Evolutionary conservation across 2,888 invertebrate species (phyloP), one percentile per base, ranked within the genome.

Genomic region (Malacosoma neustria): DNA sequence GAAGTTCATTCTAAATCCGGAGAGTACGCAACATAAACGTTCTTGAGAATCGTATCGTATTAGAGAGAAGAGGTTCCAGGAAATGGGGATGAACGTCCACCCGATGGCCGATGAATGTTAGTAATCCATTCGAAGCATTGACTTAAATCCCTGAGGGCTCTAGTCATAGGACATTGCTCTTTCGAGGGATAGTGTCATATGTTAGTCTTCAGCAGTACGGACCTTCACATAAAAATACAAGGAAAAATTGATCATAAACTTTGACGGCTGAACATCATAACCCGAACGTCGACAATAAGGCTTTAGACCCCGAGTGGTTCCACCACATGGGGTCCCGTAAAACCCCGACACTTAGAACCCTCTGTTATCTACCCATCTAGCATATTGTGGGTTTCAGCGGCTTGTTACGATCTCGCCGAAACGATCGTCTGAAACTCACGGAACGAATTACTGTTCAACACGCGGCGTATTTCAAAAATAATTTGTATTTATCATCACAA

Each of bases 351-450:
- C 69, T 77, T 71, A 69, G 65, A 56, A 60, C 51, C 59, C 60
- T 51, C 54, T 58, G 77, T 79, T 80, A 79, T 79, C 80, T 74
- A 63, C 68, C 73, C 74, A 76, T 81, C 80, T 66, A 63, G 66
- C 80, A 72, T 80, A 76, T 79, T 81, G 80, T 77, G 75, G 66
- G 74, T 73, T 80, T 80, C 69, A 67, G 69, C 61, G 64, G 45
- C 66, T 69, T 72, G 74, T 77, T 68, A 70, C 74, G 72, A 65
- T 63, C 63, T 54, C 53, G 46, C 46, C 48, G 62, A 53, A 51
- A 56, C 48, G 46, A 48, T 46, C 43, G 41, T 15, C 33, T 38
- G 41, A 39, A 50, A 68, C 49, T 51, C 43, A 76, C 67, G 70
- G 59, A 29, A 3, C 11, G 13, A 30, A n/a, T 49, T 55, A 47